These are phyloP conservation scores for Nothocercus nigrocapillus DNA, from an alignment of 2,113 vertebrate genomes.

Conservation along the genomic window DNA sequence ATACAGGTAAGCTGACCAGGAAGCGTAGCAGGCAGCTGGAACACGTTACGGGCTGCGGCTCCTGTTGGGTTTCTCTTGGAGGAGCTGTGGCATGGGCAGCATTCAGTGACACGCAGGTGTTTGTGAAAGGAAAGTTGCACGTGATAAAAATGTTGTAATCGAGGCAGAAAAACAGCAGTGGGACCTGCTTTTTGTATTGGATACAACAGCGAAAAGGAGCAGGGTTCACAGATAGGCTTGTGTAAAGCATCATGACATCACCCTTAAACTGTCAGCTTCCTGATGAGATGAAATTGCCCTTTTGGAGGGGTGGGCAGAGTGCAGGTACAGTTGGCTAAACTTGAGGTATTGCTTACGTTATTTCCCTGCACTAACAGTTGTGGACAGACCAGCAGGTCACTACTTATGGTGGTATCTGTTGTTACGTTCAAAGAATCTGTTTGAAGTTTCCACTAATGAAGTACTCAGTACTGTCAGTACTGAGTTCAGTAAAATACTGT, in stretches of 20 bases:
- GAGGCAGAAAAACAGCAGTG: neutral
- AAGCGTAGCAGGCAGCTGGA: rapidly evolving
- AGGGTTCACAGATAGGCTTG: neutral
- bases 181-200: neutral
- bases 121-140: neutral
- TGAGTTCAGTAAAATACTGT: too few relatives aligned
- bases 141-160: neutral
- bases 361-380: neutral
- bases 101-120: neutral
- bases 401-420: neutral
- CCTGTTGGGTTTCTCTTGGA: neutral
- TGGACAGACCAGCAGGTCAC: neutral
- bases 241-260: rapidly evolving
- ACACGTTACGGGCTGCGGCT: neutral
- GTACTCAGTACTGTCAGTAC: too few relatives aligned
- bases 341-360: neutral
- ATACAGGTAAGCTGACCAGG: neutral
- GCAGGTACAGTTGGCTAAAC: neutral
- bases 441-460: neutral
- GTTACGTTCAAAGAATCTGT: neutral
- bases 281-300: neutral
- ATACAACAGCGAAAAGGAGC: neutral
- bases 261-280: rapidly evolving
- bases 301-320: neutral
- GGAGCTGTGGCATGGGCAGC: neutral